Conservation (phyloP, 1,140 invertebrate genomes). For the Drosophila triauraria region DNA sequence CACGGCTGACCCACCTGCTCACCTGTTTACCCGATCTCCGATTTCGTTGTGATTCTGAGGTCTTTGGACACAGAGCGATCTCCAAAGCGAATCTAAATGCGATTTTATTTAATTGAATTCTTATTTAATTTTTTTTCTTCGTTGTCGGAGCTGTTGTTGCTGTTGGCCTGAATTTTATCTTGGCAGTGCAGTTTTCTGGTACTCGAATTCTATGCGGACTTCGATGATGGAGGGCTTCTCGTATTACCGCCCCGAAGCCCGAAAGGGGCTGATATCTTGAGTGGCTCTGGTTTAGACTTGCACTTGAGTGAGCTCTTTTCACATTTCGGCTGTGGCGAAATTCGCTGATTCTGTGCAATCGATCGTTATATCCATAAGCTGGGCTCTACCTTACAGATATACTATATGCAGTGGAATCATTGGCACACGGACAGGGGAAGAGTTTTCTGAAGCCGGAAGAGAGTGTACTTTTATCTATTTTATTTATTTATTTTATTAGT, state of each 20-base stretch:
- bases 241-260: constrained; percentile 35
- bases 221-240: constrained; percentile 37
- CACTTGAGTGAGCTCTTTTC: constrained; percentile 45
- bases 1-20: constrained; percentile 32
- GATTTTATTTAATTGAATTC: neutral
- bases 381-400: neutral
- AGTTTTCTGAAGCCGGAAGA: neutral
- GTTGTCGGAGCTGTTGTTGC: neutral
- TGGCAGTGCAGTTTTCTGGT: constrained; percentile 54
- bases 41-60: constrained; percentile 32
- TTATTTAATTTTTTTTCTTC: neutral
- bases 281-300: constrained; percentile 30
- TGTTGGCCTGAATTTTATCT: constrained; percentile 56
- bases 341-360: constrained; percentile 46
- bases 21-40: constrained; percentile 10
- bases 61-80: constrained; percentile 3
- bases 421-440: constrained; percentile 5
- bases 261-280: constrained; percentile 34
- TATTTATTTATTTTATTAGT: too few species aligned
- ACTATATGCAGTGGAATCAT: neutral
- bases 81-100: constrained; percentile 15
- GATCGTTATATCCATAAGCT: constrained; percentile 3
- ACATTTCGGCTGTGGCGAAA: constrained; percentile 5
- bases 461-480: too few species aligned
- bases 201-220: constrained; percentile 45